phyloP scores from a whole-genome alignment of 2,888 invertebrate species.

The Melikaiella ostensackeni region DNA sequence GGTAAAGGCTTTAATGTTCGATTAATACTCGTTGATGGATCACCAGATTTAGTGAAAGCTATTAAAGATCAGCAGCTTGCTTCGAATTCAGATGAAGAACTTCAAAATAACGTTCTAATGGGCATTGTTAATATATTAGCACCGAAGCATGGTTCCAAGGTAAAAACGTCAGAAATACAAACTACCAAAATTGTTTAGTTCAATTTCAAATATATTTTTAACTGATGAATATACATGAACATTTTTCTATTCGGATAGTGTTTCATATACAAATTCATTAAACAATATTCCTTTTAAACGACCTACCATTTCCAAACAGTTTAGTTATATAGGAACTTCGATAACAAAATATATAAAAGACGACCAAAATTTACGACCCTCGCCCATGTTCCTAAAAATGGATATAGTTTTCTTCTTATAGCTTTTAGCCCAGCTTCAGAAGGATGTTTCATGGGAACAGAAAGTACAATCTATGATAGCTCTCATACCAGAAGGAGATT shows the following conservation, averaged over 20 bases:
- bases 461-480: slow-evolving; percentile 79
- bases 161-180: slow-evolving; percentile 60
- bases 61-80: slow-evolving; percentile 78
- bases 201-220: too few relatives aligned
- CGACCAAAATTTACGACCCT: too few relatives aligned
- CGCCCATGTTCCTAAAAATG: neutral
- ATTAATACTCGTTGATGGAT: slow-evolving; percentile 89
- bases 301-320: too few relatives aligned
- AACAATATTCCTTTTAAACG: too few relatives aligned
- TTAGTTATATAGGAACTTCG: too few relatives aligned
- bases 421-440: neutral
- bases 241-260: too few relatives aligned
- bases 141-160: slow-evolving; percentile 75
- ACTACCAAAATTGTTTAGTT: neutral
- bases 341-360: too few relatives aligned
- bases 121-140: slow-evolving; percentile 80
- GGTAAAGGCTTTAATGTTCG: slow-evolving; percentile 82
- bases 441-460: slow-evolving; percentile 79
- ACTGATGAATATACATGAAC: too few relatives aligned
- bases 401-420: neutral
- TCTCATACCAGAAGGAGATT: slow-evolving; percentile 76
- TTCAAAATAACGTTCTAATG: slow-evolving; percentile 81
- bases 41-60: slow-evolving; percentile 84
- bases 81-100: slow-evolving; percentile 77
- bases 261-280: too few relatives aligned